These are phyloP conservation scores for Coryphaenoides rupestris DNA, from an alignment of 2,113 vertebrate genomes.

Conservation along the genomic window DNA sequence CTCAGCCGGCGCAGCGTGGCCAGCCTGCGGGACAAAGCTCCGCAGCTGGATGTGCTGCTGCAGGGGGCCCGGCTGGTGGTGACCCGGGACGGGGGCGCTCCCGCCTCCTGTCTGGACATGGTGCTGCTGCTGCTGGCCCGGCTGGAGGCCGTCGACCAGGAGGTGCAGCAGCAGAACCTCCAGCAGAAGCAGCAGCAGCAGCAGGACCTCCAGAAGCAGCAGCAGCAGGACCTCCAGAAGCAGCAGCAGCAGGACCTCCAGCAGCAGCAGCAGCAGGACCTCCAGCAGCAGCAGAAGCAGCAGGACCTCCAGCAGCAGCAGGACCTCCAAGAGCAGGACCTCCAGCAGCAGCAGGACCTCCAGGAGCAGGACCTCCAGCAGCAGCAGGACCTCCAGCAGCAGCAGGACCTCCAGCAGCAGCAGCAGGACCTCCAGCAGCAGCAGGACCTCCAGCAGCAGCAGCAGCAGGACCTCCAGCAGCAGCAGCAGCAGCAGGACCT, in stretches of 20 bases:
- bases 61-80: constrained; percentile 69
- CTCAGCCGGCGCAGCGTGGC: constrained; percentile 64
- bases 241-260: no score
- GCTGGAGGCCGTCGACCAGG: constrained; percentile 35
- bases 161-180: constrained; percentile 44
- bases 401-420: constrained; percentile 21
- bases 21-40: constrained; percentile 76
- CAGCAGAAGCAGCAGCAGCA: constrained; percentile 50
- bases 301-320: no score
- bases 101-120: constrained; percentile 79
- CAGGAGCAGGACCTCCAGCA: constrained; percentile 37
- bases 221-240: constrained; percentile 32
- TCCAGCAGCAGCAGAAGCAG: no score
- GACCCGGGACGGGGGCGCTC: constrained; percentile 57
- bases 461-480: constrained; percentile 36
- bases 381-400: no score
- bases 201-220: constrained; percentile 18
- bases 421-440: no score
- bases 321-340: no score
- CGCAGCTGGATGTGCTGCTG: constrained; percentile 77
- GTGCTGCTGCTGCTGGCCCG: constrained; percentile 60
- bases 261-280: constrained; percentile 44
- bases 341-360: constrained; percentile 16
- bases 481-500: constrained; percentile 44
- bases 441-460: constrained; percentile 8